Evolutionary conservation across 2,113 vertebrate genomes (phyloP).

Genomic region (Tichodroma muraria): DNA sequence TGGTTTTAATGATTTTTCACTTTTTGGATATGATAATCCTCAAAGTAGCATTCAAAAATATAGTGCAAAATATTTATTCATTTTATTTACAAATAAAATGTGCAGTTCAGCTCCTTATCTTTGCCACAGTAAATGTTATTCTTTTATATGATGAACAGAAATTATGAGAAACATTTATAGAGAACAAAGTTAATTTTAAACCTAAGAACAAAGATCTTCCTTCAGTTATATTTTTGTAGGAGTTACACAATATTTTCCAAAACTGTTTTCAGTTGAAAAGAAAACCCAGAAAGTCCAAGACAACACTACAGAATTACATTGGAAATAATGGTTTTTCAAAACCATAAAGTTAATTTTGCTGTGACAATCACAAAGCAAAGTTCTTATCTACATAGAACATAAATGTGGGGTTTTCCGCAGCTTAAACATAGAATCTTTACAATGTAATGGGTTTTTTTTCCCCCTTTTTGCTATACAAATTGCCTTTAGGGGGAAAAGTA

Average conservation of each 20-base stretch:
- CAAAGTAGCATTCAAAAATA: slow-evolving; percentile 57
- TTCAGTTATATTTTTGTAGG: neutral
- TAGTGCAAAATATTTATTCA: slow-evolving; percentile 58
- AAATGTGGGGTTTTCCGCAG: slow-evolving; percentile 20
- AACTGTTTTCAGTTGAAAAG: neutral
- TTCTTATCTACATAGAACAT: slow-evolving; percentile 40
- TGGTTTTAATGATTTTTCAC: slow-evolving; percentile 35
- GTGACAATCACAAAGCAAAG: slow-evolving; percentile 49
- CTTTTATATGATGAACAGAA: neutral
- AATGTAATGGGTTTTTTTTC: neutral
- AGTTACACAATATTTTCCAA: neutral
- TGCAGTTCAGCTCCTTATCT: neutral
- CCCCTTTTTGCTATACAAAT: neutral
- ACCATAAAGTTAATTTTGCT: slow-evolving; percentile 55
- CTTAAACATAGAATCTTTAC: slow-evolving; percentile 49
- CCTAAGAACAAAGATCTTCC: neutral
- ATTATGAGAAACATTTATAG: neutral
- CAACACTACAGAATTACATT: slow-evolving; percentile 62
- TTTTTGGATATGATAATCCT: slow-evolving; percentile 3
- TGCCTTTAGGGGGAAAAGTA: neutral
- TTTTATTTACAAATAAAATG: slow-evolving; percentile 58
- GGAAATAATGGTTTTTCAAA: neutral
- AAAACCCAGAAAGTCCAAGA: neutral
- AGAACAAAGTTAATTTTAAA: slow-evolving; percentile 19
- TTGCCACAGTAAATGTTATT: neutral